Evolutionary conservation across 1,140 invertebrate genomes (phyloP).

Genomic region (Papilio dardanus): DNA sequence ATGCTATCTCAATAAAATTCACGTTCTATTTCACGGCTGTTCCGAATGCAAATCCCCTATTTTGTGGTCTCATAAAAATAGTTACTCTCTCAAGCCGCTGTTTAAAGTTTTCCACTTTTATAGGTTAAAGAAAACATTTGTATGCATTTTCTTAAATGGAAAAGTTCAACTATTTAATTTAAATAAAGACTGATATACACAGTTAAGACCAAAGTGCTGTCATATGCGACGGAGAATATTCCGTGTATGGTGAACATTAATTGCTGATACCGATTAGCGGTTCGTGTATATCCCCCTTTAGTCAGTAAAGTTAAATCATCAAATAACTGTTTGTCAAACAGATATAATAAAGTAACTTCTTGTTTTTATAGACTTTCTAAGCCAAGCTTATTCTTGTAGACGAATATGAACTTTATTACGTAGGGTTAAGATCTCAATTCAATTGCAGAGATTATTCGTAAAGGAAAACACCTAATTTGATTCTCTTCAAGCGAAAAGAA

Average conservation of each 20-base stretch:
- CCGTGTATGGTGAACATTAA: too few species aligned
- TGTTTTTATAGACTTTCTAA: neutral
- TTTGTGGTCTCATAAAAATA: conserved; percentile 26
- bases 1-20: conserved; percentile 2
- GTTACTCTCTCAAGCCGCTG: neutral
- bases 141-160: neutral
- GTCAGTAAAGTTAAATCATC: neutral
- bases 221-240: too few species aligned
- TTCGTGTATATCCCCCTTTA: neutral
- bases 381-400: neutral
- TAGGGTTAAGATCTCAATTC: neutral
- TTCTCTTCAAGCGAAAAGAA: conserved; percentile 27
- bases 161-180: neutral
- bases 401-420: neutral
- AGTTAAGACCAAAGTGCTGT: too few species aligned
- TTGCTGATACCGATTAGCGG: neutral
- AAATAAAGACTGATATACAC: neutral
- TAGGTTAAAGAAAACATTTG: neutral
- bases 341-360: neutral
- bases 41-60: conserved; percentile 27
- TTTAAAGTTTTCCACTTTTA: conserved; percentile 18
- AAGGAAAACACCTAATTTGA: conserved; percentile 32
- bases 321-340: conserved; percentile 10
- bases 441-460: neutral
- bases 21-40: conserved; percentile 2